phyloP scores from a whole-genome alignment of 2,888 invertebrate genomes.

The Drosophila longiperda region DNA sequence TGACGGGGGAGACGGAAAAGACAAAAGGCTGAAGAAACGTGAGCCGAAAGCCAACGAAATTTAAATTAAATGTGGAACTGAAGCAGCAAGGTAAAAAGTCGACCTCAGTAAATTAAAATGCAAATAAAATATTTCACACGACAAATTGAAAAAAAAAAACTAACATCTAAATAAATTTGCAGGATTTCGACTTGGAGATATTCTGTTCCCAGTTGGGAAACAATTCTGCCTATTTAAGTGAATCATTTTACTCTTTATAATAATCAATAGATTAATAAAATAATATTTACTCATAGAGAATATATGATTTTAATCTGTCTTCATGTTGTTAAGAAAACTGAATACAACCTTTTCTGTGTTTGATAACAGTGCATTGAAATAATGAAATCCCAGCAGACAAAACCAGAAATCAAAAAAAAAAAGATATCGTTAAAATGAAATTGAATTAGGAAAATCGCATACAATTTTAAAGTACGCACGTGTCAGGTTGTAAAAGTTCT shows the following conservation, averaged over 20 bases:
- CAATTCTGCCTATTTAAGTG: not conserved
- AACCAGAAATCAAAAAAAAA: constrained; percentile 44
- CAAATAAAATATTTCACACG: constrained; percentile 61
- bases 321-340: not conserved
- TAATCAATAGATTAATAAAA: not conserved
- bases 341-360: not conserved
- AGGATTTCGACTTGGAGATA: not conserved
- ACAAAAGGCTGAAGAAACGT: not conserved
- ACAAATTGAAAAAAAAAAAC: constrained; percentile 13
- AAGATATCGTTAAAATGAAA: constrained; percentile 60
- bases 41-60: not conserved
- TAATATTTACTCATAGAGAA: not conserved
- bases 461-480: constrained; percentile 58
- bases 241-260: not conserved
- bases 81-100: not conserved
- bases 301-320: not conserved
- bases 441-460: constrained; percentile 70
- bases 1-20: not conserved
- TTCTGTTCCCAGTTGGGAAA: not conserved
- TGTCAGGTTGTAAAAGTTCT: constrained; percentile 43
- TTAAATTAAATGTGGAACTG: not conserved
- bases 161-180: not conserved
- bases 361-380: constrained; percentile 12
- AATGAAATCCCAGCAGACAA: constrained; percentile 22
- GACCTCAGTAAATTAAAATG: constrained; percentile 55